Base-by-base conservation (phyloP, 1,140 invertebrate species). In the Spodoptera litura region DNA sequence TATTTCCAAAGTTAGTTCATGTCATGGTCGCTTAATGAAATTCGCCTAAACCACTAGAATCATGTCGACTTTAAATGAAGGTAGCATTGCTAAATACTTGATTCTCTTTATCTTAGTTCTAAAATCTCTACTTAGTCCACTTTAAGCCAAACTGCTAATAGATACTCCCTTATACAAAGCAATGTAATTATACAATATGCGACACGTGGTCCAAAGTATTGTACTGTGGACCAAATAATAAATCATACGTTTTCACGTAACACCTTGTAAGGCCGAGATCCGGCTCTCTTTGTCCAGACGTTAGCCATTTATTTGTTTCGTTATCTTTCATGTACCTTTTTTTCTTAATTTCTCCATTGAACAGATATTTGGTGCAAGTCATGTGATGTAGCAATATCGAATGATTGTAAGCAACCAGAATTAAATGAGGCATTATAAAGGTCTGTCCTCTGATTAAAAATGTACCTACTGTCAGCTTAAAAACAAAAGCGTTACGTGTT, bases 331-430 rank as follows among this genome's bases (percentile, higher is more conserved):
- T 82, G 74, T 74, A 74, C 76, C 70, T 78, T 83, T 86, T 86
- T 84, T 86, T 81, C 79, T 85, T 82, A 86, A 88, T 88, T 87
- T 88, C 85, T 83, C 81, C 71, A 73, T 78, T 75, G 53, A 74
- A 81, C 38, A 72, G 31, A 79, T 56, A 62, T 78, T 68, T 35
- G 62, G 79, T 77, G n/a, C 71, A 86, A 86, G 79, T 62, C 11
- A 83, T 27, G 52, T 76, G 78, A 66, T 68, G 9, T 20, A 35
- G 55, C 31, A 25, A 3, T 35, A 20, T 31, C 15, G 2, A 20
- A 52, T 55, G 15, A 27, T 27, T 70, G 13, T 15, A 55, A 6
- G n/a, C 4, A 15, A 15, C 8, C 6, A 4, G 5, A 31, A 27
- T 38, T 38, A 15, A 11, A 8, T 15, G 13, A 64, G 5, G 10